Evolutionary conservation across 1,140 invertebrate species (phyloP), one percentile per base, ranked within the genome.

Genomic region (Lethrus apterus): DNA sequence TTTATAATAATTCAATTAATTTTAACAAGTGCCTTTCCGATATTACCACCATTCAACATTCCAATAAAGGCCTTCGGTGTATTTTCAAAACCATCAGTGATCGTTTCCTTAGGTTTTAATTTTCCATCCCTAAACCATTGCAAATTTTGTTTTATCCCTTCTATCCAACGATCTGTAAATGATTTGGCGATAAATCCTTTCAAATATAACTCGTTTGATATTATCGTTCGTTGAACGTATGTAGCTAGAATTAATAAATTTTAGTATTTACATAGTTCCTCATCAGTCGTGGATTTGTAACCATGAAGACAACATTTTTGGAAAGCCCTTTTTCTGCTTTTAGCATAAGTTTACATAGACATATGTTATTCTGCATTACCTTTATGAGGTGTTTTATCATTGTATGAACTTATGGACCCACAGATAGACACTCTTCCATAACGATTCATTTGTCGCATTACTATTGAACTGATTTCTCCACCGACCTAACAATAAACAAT

Each of bases 61-160:
- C 70, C 73, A 24, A 75, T 63, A 52, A 83, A 81, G 5, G 79
- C 80, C 10, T 75, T 55, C 9, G 70, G 72, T 62, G 78, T 75
- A 38, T 77, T 76, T 35, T 82, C 77, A 55, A 84, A 82, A 3
- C 80, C 80, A 20, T 78, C 62, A 0, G 70, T 73, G 2, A 79
- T 52, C 3, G 78, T 76, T 64, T 83, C 80, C 40, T 60, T 65
- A 50, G 73, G 76, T 55, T 74, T 72, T 2, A 84, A 41, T 63
- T 80, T 78, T 11, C 76, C 78, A 64, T 74, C 65, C 15, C 60
- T 53, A 18, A 77, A 67, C 70, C 68, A 80, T 48, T 73, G 46
- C 2, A 72, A 49, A 61, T 82, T 76, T 51, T 81, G 67, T 2
- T 62, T 33, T 10, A 79, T 70, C 2, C 73, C 79, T 53, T 79